phyloP scores from a whole-genome alignment of 2,113 vertebrate genomes.

The Gadus chalcogrammus region DNA sequence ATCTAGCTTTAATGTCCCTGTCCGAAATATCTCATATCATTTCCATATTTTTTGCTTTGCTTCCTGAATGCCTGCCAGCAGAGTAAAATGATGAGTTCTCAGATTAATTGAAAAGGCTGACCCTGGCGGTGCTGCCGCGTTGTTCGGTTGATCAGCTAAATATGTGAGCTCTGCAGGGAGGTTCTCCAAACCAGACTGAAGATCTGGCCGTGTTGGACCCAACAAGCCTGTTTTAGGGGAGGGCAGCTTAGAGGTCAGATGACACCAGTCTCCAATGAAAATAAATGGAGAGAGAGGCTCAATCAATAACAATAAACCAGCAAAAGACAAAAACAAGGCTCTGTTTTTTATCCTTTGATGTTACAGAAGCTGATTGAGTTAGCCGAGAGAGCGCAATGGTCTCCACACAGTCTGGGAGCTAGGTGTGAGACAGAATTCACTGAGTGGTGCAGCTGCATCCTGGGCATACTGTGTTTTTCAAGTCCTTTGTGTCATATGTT shows the following conservation, averaged over 20 bases:
- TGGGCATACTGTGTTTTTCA: constrained; percentile 10
- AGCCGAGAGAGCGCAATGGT: constrained; percentile 8
- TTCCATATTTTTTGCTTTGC: too few species aligned
- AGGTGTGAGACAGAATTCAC: constrained; percentile 21
- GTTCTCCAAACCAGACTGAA: constrained; percentile 31
- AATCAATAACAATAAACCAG: constrained; percentile 47
- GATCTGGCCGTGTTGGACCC: constrained; percentile 38
- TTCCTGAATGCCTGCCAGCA: too few species aligned
- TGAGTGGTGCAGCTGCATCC: constrained; percentile 21
- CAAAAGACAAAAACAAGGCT: background rate
- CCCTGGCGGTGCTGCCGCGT: constrained; percentile 29
- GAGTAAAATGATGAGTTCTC: background rate
- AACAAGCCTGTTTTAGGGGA: constrained; percentile 2
- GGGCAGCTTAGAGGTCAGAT: constrained; percentile 34
- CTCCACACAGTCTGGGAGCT: constrained; percentile 16
- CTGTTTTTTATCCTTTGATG: constrained; percentile 27
- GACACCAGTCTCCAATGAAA: constrained; percentile 37
- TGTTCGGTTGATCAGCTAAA: constrained; percentile 48
- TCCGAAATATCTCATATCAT: too few species aligned
- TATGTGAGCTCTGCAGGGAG: constrained; percentile 38
- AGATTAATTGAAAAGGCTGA: constrained; percentile 36
- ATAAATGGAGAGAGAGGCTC: constrained; percentile 43
- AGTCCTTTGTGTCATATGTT: constrained; percentile 25
- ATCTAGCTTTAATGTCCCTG: too few species aligned
- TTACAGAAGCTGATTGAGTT: constrained; percentile 22